Evolutionary conservation across 1,140 invertebrate species (phyloP), one percentile per base, ranked within the genome.

Genomic region (Sycophaga agraensis): DNA sequence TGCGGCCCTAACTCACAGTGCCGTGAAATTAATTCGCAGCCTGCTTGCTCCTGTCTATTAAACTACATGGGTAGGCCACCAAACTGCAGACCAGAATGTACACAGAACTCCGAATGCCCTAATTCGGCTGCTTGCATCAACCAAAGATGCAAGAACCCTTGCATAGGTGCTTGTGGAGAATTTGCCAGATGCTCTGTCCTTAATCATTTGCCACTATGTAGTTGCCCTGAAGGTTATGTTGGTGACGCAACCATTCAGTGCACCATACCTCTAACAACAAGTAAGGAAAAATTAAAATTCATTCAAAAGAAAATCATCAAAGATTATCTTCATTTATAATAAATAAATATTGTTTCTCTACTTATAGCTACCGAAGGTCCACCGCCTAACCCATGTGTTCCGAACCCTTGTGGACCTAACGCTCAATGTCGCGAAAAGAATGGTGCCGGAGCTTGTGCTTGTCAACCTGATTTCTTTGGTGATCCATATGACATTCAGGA

Each of bases 1-100:
- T 92, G 91, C 78, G 90, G 90, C 62, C 86, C 88, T 35, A 88
- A 91, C 71, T 89, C 89, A 55, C 89, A 89, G 72, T 92, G 91
- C 76, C 80, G 85, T 71, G 84, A 88, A 63, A 83, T 89, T 63
- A 86, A 87, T 57, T 84, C 83, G 42, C 86, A 89, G 72, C 84
- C 88, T 58, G 87, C 89, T 64, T 92, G 90, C 74, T 88, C 88
- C 49, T 93, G 91, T 75, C 76, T 89, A 63, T 82, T 85, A 37
- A 88, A 87, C 42, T 91, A 86, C 72, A 82, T 91, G 58, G 90
- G 90, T 51, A 84, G 88, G 58, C 87, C 91, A 19, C 88, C 89
- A n/a, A 90, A 87, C 64, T 92, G 90, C 69, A 82, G 88, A 71
- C 89, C 91, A 11, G 89, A 92, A 73, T 93, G 91, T 78, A 83